phyloP scores from a whole-genome alignment of 1,140 invertebrate genomes.

The Octopus bimaculoides region DNA sequence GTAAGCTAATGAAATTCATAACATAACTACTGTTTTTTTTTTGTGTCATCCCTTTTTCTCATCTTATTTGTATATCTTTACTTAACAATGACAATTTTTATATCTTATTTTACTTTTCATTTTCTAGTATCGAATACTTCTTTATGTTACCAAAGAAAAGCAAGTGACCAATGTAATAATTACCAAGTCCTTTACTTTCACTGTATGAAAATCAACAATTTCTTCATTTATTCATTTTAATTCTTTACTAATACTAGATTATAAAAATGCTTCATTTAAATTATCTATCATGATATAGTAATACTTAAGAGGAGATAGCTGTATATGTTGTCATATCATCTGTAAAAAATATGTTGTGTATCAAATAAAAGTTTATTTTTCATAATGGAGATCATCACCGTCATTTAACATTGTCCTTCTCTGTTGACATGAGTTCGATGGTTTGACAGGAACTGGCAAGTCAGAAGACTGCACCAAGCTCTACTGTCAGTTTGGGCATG shows the following conservation, averaged over 20 bases:
- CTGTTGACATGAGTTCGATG: no score
- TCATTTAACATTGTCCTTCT: no score
- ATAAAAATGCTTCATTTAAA: background rate
- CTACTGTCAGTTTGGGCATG: no score
- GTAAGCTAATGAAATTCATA: no score
- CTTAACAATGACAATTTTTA: background rate
- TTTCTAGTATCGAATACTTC: conserved; percentile 55
- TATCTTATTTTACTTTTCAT: conserved; percentile 17
- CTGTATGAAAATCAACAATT: conserved; percentile 39
- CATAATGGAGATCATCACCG: background rate
- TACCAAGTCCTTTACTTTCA: conserved; percentile 45
- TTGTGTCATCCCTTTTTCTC: background rate
- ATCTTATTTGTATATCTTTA: background rate
- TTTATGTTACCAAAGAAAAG: conserved; percentile 56
- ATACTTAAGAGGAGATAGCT: background rate
- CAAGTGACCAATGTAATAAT: conserved; percentile 55
- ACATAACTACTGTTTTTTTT: background rate
- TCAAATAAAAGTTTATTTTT: background rate
- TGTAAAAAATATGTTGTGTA: background rate
- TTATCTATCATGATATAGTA: background rate
- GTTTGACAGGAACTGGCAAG: no score
- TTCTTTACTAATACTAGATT: background rate
- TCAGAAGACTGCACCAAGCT: no score
- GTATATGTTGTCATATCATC: background rate
- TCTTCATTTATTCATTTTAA: background rate